These are phyloP conservation scores for Bubo bubo DNA, from an alignment of 2,113 vertebrate species.

Conservation along the genomic window DNA sequence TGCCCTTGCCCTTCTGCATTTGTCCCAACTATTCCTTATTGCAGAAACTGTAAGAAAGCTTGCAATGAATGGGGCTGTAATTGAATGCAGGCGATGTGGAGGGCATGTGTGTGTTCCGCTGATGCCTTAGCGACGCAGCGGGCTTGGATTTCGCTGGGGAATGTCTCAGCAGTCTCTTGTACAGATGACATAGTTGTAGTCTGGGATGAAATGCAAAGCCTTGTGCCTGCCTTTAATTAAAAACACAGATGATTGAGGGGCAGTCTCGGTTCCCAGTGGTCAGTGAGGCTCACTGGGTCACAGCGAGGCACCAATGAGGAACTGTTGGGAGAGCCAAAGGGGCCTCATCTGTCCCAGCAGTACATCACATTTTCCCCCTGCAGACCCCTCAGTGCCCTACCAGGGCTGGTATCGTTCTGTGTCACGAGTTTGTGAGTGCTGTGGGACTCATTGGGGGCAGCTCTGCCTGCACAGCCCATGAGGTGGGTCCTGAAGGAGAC, in stretches of 20 bases:
- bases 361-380: not conserved
- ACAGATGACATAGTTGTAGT: not conserved
- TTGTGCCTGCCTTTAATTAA: slow-evolving; percentile 11
- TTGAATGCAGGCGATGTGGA: not conserved
- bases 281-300: not conserved
- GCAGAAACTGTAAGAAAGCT: not conserved
- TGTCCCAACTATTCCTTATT: not conserved
- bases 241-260: not conserved
- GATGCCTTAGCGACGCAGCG: not conserved
- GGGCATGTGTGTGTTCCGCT: not conserved
- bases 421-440: not conserved
- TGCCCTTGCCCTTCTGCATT: not conserved
- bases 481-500: not conserved
- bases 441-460: not conserved
- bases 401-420: not conserved
- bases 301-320: not conserved
- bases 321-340: not conserved
- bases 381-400: not conserved
- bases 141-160: not conserved
- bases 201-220: not conserved
- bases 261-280: not conserved
- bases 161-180: not conserved
- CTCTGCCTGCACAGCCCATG: not conserved
- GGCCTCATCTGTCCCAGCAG: not conserved
- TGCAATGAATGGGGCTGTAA: not conserved